These are phyloP conservation scores for Ephestia elutella DNA, from an alignment of 1,140 invertebrate species.

Conservation along the genomic window DNA sequence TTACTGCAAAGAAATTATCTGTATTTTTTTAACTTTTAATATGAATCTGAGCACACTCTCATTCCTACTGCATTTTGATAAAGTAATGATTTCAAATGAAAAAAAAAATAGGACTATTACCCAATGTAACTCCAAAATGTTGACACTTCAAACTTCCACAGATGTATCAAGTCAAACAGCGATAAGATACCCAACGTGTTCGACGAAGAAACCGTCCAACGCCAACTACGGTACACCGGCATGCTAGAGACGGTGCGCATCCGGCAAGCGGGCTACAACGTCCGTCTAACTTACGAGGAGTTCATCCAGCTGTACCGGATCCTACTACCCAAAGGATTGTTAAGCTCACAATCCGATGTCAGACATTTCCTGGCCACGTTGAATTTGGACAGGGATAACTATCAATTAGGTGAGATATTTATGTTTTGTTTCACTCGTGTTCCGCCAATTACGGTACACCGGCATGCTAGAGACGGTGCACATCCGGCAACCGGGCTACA, in stretches of 20 bases:
- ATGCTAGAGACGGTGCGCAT: conserved; percentile 98
- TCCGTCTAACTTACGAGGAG: conserved; percentile 93
- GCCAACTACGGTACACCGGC: conserved; percentile 92
- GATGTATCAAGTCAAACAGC: conserved; percentile 95
- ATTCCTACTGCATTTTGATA: no score
- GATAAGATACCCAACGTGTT: conserved; percentile 94
- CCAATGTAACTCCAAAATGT: no score
- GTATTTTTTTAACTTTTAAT: no score
- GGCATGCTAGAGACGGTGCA: neutral
- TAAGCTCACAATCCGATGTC: conserved; percentile 87
- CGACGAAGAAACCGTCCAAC: conserved; percentile 94
- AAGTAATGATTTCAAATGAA: no score
- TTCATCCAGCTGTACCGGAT: conserved; percentile 95
- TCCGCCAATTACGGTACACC: no score
- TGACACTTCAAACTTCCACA: conserved; percentile 20
- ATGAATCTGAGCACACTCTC: no score
- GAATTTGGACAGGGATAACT: conserved; percentile 90
- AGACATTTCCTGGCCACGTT: conserved; percentile 85
- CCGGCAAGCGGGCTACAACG: conserved; percentile 95
- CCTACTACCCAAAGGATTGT: conserved; percentile 88
- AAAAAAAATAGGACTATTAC: no score
- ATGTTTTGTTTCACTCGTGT: neutral
- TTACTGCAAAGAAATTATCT: no score
- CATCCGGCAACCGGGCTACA: neutral
- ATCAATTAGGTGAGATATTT: conserved; percentile 84